Percentiles rank a stretch among this genome's conserved stretches.
phyloP scores from a whole-genome alignment of 2,797 vertebrate species.

The Protonibea diacanthus region DNA sequence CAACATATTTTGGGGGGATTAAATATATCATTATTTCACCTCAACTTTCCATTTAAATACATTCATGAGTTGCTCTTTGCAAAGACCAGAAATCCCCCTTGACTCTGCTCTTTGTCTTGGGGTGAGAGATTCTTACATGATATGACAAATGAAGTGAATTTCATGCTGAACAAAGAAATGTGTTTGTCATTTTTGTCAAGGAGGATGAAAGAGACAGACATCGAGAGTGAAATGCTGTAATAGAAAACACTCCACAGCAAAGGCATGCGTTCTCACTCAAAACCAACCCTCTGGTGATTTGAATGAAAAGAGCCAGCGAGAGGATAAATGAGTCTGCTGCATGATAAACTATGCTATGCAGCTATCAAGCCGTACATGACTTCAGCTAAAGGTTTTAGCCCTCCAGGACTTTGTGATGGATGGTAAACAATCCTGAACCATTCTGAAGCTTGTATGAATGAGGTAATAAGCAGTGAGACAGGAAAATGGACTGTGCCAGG shows the following conservation, averaged over 20 bases:
- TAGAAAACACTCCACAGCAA: slow-evolving; percentile 68
- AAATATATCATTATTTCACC: slow-evolving; percentile 44
- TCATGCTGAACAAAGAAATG: slow-evolving; percentile 68
- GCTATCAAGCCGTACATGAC: slow-evolving; percentile 54
- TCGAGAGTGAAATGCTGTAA: slow-evolving; percentile 68
- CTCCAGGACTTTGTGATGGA: slow-evolving; percentile 70
- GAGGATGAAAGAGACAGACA: slow-evolving; percentile 71
- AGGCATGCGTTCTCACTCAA: slow-evolving; percentile 59
- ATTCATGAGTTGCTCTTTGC: slow-evolving; percentile 49
- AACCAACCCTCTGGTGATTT: slow-evolving; percentile 63
- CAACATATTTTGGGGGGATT: slow-evolving; percentile 31
- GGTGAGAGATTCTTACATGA: slow-evolving; percentile 58
- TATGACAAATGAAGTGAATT: slow-evolving; percentile 75
- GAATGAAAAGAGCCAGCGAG: slow-evolving; percentile 49
- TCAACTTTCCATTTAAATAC: slow-evolving; percentile 53
- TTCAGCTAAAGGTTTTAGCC: slow-evolving; percentile 62
- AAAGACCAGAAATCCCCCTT: slow-evolving; percentile 39
- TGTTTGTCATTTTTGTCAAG: slow-evolving; percentile 78
- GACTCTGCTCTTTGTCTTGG: slow-evolving; percentile 47
- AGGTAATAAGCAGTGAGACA: slow-evolving; percentile 73
- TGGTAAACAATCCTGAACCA: slow-evolving; percentile 69
- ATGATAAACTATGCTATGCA: slow-evolving; percentile 58
- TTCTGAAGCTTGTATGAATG: slow-evolving; percentile 66
- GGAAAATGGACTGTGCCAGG: slow-evolving; percentile 72
- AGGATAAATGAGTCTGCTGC: slow-evolving; percentile 62